Evolutionary conservation across 2,888 invertebrate species (phyloP), one percentile per base, ranked within the genome.

Genomic region (Leistus spinibarbis): DNA sequence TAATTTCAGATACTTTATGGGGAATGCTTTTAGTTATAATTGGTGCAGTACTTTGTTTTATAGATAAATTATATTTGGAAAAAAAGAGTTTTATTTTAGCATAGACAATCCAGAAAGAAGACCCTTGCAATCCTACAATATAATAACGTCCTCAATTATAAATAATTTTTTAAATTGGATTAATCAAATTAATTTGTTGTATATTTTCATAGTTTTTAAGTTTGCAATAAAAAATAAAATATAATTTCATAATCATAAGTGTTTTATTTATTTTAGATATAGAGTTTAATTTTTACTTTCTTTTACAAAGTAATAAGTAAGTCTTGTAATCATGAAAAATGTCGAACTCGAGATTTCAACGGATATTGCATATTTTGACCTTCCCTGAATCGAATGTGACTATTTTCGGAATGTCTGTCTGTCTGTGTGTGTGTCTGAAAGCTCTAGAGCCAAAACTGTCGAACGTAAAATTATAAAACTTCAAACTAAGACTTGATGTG

Each of bases 31-130:
- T 91, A 7, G 88, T 92, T 66, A 83, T 90, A 69, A 79, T 83
- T 2, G 92, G 92, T 19, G 91, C 91, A 2, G 86, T 86, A 20
- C 83, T 92, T 5, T 92, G 92, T 80, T 91, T 90, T 77, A 84
- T 88, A 79, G 91, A 90, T 79, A 89, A 73, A 73, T 66, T 72
- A 7, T 70, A 63, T 20, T n/a, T 57, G 2, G 17, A 1, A 57
- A 40, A 40, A 10, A 2, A 40, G 13, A 7, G 40, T 5, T 40
- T 1, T 10, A 10, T 2, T 10, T 13, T 10, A 40, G 13, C 5
- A 7, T 10, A 10, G 7, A 7, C 13, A 5, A 1, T 40, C 7
- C 40, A 5, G 40, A 40, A 10, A 13, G 40, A 40, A 40, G 13
- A 7, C 13, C 7, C 5, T 7, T 40, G 40, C 7, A 40, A 24